Conservation (phyloP, 2,113 vertebrate genomes). For the Balaeniceps rex region DNA sequence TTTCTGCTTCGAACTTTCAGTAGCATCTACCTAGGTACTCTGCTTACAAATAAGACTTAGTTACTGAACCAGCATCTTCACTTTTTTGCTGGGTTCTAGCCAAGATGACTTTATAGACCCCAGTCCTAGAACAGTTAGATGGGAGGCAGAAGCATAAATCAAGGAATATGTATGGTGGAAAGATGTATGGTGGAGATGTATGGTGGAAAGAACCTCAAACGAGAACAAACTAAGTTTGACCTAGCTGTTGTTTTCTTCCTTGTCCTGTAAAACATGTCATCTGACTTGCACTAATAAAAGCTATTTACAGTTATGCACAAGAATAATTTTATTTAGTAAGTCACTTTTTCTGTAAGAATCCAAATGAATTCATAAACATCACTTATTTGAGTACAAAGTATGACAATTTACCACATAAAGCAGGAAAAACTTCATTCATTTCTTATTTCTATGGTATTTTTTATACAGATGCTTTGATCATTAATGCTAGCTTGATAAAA, state of each 20-base stretch:
- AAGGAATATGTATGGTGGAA: not conserved
- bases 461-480: not conserved
- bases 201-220: not conserved
- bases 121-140: not conserved
- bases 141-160: not conserved
- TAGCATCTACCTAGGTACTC: not conserved
- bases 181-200: not conserved
- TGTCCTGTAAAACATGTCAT: not conserved
- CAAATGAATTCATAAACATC: not conserved
- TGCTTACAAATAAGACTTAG: not conserved
- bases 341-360: not conserved
- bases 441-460: not conserved
- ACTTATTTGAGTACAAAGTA: rapidly evolving
- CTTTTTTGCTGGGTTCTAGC: not conserved
- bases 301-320: not conserved
- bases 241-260: not conserved
- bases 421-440: not conserved
- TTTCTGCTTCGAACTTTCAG: not conserved
- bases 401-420: not conserved
- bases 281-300: not conserved
- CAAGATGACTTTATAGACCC: not conserved
- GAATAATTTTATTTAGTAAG: not conserved
- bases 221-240: not conserved
- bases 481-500: not conserved
- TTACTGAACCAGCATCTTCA: not conserved